Conservation (phyloP, 2,888 invertebrate species). For the Limnephilus rhombicus region DNA sequence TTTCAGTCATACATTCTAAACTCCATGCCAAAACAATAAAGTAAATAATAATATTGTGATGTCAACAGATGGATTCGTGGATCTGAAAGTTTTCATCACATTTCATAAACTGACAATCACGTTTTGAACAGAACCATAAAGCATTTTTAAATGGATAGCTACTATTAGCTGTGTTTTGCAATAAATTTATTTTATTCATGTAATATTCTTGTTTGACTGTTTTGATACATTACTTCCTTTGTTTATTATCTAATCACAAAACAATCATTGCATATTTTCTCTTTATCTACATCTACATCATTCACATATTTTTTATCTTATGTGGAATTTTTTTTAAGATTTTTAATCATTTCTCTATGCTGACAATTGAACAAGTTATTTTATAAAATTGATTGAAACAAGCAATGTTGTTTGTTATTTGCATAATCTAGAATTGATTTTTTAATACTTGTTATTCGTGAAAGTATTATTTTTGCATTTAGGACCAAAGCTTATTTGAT, state of each 20-base stretch:
- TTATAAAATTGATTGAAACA: slow-evolving; percentile 5
- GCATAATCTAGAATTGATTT: slow-evolving; percentile 15
- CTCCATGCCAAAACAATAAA: background rate
- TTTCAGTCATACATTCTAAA: background rate
- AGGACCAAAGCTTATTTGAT: slow-evolving; percentile 60
- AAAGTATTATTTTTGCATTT: slow-evolving; percentile 62
- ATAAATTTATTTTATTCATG: background rate
- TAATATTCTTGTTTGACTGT: background rate
- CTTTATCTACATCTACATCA: background rate
- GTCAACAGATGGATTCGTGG: background rate
- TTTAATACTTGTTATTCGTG: slow-evolving; percentile 49
- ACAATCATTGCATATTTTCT: background rate
- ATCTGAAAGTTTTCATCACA: background rate
- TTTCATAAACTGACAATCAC: background rate
- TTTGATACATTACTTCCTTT: background rate
- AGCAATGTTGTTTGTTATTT: slow-evolving; percentile 7
- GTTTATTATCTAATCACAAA: background rate
- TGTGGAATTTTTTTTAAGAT: no score
- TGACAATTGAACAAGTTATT: background rate
- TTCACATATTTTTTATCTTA: background rate
- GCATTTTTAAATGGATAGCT: background rate
- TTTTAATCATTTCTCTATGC: background rate
- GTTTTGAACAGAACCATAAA: background rate
- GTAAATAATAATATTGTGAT: background rate
- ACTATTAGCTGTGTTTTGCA: background rate